phyloP scores from a whole-genome alignment of 37 sponge, comb jelly and placozoan genomes.

The Chondrosia reniformis region DNA sequence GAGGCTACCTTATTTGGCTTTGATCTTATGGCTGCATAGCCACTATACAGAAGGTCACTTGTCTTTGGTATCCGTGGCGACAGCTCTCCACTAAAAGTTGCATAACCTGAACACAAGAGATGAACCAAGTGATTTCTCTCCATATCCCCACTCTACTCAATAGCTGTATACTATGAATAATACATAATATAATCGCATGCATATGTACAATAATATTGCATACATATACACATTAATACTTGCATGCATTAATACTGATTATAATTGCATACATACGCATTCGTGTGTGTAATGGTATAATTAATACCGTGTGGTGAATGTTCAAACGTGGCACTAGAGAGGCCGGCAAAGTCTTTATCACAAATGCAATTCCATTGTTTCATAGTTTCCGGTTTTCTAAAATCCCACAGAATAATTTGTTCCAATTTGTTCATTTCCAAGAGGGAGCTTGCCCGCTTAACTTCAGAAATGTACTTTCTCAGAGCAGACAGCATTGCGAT shows the following conservation, averaged over 20 bases:
- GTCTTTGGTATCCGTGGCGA: slow-evolving; percentile 42
- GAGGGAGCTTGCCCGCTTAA: slow-evolving; percentile 21
- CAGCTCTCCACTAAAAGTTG: slow-evolving; percentile 64
- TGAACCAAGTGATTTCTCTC: not conserved
- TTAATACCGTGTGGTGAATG: slow-evolving; percentile 50
- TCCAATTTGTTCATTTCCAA: not conserved
- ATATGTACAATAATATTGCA: too few species aligned
- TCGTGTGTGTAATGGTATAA: not conserved
- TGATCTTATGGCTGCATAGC: slow-evolving; percentile 85
- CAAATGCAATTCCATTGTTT: slow-evolving; percentile 68
- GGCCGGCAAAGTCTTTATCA: slow-evolving; percentile 67
- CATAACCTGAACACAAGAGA: slow-evolving; percentile 24
- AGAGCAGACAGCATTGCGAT: slow-evolving; percentile 22
- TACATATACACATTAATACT: not conserved
- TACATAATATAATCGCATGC: not conserved
- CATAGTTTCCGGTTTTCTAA: slow-evolving; percentile 42
- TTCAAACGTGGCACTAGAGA: slow-evolving; percentile 43
- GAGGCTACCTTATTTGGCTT: slow-evolving; percentile 48
- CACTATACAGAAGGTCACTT: slow-evolving; percentile 41
- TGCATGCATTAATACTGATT: not conserved
- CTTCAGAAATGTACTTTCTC: slow-evolving; percentile 42
- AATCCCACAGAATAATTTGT: slow-evolving; percentile 66
- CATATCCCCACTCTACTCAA: too few species aligned
- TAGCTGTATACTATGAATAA: not conserved
- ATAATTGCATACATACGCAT: not conserved